Conservation (phyloP, 2,888 invertebrate species). For the Caenorhabditis angaria region DNA sequence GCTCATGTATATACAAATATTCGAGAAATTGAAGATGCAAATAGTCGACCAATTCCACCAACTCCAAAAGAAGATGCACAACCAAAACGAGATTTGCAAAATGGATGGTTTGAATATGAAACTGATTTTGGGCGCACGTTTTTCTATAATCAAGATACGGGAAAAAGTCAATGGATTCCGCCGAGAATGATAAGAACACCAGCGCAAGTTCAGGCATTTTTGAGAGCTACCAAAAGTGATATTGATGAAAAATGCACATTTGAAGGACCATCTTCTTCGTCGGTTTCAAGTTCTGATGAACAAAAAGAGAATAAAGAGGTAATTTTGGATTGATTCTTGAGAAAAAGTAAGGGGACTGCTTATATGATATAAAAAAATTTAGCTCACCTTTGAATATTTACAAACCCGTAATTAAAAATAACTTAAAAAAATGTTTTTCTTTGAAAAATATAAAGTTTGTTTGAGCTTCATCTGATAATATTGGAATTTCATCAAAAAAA, state of each 20-base stretch:
- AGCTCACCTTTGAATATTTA: too few relatives aligned
- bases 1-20: slow-evolving; percentile 67
- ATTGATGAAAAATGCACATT: slow-evolving; percentile 31
- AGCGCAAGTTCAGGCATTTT: slow-evolving; percentile 51
- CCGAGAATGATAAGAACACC: slow-evolving; percentile 60
- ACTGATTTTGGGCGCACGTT: slow-evolving; percentile 64
- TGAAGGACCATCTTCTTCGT: slow-evolving; percentile 27
- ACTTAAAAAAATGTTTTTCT: too few relatives aligned
- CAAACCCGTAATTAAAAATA: too few relatives aligned
- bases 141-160: slow-evolving; percentile 61
- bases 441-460: too few relatives aligned
- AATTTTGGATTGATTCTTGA: not conserved
- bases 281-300: slow-evolving; percentile 13
- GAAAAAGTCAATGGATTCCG: slow-evolving; percentile 68
- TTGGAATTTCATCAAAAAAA: too few relatives aligned
- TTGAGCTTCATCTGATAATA: too few relatives aligned
- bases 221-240: slow-evolving; percentile 24
- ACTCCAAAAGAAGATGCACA: slow-evolving; percentile 46
- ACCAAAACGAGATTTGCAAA: slow-evolving; percentile 58
- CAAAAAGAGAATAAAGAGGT: slow-evolving; percentile 32
- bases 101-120: slow-evolving; percentile 67
- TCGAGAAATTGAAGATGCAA: slow-evolving; percentile 61
- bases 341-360: too few relatives aligned
- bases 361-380: too few relatives aligned
- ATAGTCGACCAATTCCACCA: slow-evolving; percentile 56